These are phyloP conservation scores for Ciconia stormi DNA, from an alignment of 2,113 vertebrate species.

Conservation along the genomic window DNA sequence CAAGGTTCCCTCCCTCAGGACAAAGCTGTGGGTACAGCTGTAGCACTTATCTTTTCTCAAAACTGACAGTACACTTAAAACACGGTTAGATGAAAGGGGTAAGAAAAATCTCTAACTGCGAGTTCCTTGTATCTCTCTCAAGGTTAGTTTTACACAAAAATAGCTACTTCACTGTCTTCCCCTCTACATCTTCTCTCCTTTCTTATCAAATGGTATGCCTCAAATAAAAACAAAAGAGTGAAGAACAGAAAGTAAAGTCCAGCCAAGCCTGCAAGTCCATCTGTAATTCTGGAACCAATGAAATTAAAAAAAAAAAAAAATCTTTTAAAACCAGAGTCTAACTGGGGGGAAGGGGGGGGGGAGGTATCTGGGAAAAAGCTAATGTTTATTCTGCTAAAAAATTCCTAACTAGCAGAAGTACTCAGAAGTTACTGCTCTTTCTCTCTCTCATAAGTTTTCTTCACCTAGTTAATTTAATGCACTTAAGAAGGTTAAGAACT, in stretches of 20 bases:
- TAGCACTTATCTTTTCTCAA: background rate
- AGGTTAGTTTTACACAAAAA: background rate
- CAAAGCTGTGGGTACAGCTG: background rate
- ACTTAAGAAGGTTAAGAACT: background rate
- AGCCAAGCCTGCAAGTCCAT: background rate
- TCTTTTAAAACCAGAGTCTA: background rate
- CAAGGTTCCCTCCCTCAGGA: background rate
- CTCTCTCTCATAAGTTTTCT: background rate
- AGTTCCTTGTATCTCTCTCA: background rate
- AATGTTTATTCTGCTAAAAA: background rate
- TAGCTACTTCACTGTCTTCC: background rate
- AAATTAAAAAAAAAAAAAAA: background rate
- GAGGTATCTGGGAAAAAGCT: background rate
- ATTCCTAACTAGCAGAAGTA: background rate
- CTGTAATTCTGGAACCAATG: background rate
- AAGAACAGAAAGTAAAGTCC: background rate
- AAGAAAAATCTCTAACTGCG: background rate
- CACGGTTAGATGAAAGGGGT: background rate
- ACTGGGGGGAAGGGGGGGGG: fast-evolving
- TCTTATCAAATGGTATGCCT: background rate
- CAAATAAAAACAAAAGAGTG: background rate
- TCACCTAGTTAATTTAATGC: background rate
- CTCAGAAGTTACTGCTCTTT: background rate
- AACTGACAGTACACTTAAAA: background rate
- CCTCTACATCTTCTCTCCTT: background rate